Conservation (phyloP, 2,113 vertebrate genomes). For the Silurus meridionalis region DNA sequence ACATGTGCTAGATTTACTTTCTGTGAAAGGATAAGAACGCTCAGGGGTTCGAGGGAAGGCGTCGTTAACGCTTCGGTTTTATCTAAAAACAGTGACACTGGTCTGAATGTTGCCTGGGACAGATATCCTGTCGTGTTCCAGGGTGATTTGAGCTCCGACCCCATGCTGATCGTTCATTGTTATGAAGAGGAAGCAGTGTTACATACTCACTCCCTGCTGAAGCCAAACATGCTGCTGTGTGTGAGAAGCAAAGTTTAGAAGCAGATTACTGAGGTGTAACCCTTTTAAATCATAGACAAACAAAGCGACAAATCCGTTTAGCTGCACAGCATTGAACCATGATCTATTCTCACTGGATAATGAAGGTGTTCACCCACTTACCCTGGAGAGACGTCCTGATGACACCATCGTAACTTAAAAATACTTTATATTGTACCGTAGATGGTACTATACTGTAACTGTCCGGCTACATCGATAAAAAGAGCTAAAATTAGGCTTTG, state of each 20-base stretch:
- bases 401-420: no score
- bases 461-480: no score
- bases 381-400: no score
- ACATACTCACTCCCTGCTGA: not conserved
- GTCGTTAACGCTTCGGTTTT: not conserved
- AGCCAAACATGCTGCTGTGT: not conserved
- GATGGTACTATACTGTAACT: no score
- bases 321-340: not conserved
- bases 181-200: not conserved
- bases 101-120: not conserved
- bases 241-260: not conserved
- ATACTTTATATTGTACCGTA: no score
- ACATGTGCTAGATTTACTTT: no score
- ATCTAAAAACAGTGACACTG: not conserved
- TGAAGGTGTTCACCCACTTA: no score
- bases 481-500: no score
- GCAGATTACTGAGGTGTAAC: not conserved
- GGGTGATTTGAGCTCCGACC: not conserved
- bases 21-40: not conserved
- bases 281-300: not conserved
- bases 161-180: conserved; percentile 9
- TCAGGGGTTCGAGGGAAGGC: not conserved
- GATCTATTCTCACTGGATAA: not conserved
- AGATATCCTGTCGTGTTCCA: not conserved
- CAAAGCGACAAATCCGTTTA: not conserved